Base-by-base conservation (phyloP, 2,113 vertebrate species). In the Poeciliopsis occidentalis region DNA sequence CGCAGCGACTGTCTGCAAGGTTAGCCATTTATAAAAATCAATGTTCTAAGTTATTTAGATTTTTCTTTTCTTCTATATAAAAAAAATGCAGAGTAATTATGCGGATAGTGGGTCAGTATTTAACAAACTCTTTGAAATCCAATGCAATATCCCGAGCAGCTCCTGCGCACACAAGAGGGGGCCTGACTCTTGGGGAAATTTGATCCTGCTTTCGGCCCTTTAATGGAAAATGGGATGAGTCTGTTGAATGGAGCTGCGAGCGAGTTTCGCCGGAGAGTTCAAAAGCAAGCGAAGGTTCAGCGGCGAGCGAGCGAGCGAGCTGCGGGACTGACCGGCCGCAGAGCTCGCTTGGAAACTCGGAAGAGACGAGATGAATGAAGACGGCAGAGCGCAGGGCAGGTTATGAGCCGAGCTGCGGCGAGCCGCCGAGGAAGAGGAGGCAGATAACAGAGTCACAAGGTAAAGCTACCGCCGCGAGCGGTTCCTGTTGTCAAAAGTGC, bases 221-320 rank as follows among this genome's bases (percentile, higher is more conserved):
- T 95, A 94, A 95, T 94, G 93, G 90, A 92, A 92, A 90, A 91
- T 85, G 92, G 91, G 91, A 93, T 93, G 93, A 91, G 87, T 85
- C 90, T 89, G 83, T 69, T 93, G 90, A 94, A 92, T 94, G 93
- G 90, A 90, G 85, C 81, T 61, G 63, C 41, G 86, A 86, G 85
- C 22, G 78, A 79, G 82, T 84, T 74, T 67, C 76, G 57, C 76
- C 82, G 82, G 78, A 82, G 70, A 82, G 70, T 85, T 70, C 79
- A 30, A 1, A 86, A 26, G 71, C 54, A 41, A 71, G 65, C 44
- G 34, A 32, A 44, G 69, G 73, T 78, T 78, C 83, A 64, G 68
- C 37, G 22, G 69, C 65, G 4, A 31, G 30, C 30, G 30, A 29
- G 63, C 47, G 12, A n/a, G n/a, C n/a, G n/a, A n/a, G 73, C 30